Evolutionary conservation across 2,797 vertebrate species (phyloP).

Genomic region (Rhodeus uyekii): DNA sequence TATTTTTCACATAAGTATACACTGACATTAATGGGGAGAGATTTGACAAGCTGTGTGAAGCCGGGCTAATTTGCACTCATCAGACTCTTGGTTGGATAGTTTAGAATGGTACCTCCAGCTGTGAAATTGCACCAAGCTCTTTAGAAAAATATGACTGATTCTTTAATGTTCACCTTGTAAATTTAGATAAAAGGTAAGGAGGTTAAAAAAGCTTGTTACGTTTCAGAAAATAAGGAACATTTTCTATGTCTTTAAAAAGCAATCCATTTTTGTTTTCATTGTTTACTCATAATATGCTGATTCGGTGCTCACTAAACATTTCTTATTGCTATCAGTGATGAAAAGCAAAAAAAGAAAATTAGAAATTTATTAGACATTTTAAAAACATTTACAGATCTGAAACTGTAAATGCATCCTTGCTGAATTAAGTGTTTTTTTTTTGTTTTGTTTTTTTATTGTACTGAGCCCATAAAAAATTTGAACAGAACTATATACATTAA

Average conservation of each 20-base stretch:
- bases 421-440: not conserved
- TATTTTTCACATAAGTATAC: constrained; percentile 38
- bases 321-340: too few species aligned
- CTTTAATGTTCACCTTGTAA: not conserved
- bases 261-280: too few species aligned
- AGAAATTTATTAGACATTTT: too few species aligned
- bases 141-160: not conserved
- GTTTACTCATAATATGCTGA: not conserved
- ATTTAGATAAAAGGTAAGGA: not conserved
- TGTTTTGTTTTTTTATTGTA: not conserved
- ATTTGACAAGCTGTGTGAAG: constrained; percentile 17
- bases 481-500: not conserved
- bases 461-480: not conserved
- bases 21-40: constrained; percentile 19
- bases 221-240: not conserved
- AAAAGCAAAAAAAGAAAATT: too few species aligned
- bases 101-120: constrained; percentile 3
- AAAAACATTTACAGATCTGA: too few species aligned
- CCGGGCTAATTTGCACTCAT: constrained; percentile 12
- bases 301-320: not conserved
- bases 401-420: not conserved
- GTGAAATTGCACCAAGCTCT: not conserved
- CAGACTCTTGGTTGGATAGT: constrained; percentile 14
- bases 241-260: not conserved
- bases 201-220: not conserved